Conservation (phyloP, 2,797 vertebrate species). For the Rhynchotus rufescens region DNA sequence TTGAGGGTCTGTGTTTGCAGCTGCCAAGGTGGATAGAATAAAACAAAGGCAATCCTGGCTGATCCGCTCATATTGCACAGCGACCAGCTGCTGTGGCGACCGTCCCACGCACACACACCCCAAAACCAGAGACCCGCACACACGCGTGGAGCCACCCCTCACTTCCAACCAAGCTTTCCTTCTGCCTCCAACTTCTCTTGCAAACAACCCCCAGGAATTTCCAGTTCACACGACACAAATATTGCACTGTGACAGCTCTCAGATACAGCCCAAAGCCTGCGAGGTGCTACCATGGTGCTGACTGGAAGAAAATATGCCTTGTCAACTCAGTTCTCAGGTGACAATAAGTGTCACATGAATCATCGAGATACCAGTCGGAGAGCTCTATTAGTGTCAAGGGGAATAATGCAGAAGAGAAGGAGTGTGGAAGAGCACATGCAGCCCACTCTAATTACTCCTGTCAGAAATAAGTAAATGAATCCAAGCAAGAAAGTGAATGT, state of each 20-base stretch:
- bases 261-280: not conserved
- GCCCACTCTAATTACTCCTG: not conserved
- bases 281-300: not conserved
- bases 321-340: slow-evolving; percentile 4
- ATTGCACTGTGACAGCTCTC: not conserved
- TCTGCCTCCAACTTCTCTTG: not conserved
- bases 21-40: not conserved
- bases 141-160: not conserved
- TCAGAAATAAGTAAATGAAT: slow-evolving; percentile 5
- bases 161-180: not conserved
- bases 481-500: not conserved
- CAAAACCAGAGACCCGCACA: not conserved
- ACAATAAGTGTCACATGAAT: not conserved
- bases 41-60: not conserved
- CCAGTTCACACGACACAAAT: not conserved
- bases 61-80: not conserved
- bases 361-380: not conserved
- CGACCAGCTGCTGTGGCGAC: not conserved
- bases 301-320: not conserved
- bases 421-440: not conserved
- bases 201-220: not conserved
- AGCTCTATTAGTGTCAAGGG: slow-evolving; percentile 34
- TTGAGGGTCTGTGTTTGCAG: not conserved
- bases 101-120: not conserved
- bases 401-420: slow-evolving; percentile 23